Conservation (phyloP, 2,888 invertebrate species). For the Oscheius sp. region DNA sequence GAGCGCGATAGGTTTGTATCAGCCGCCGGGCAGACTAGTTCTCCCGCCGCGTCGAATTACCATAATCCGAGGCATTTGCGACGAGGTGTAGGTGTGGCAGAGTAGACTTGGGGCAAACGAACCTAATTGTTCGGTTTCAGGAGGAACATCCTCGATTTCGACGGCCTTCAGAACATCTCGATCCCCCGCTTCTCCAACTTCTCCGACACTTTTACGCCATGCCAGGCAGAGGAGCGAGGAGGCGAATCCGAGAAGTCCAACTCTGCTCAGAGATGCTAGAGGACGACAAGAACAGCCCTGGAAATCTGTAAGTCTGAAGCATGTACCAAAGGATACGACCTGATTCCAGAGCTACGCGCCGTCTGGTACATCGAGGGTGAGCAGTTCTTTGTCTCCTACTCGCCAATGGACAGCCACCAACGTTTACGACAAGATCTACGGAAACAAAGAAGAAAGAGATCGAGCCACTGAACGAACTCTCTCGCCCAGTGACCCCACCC, state of each 20-base stretch:
- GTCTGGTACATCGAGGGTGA: constrained; percentile 43
- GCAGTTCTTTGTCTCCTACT: constrained; percentile 52
- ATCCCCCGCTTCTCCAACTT: constrained; percentile 59
- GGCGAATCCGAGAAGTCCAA: constrained; percentile 48
- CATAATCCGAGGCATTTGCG: constrained; percentile 25
- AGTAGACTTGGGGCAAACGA: neutral
- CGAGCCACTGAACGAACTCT: constrained; percentile 40
- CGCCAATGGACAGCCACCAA: constrained; percentile 50
- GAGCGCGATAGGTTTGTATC: constrained; percentile 7
- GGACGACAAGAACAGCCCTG: constrained; percentile 52
- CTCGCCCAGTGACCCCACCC: constrained; percentile 28
- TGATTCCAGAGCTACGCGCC: constrained; percentile 24
- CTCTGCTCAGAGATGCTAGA: constrained; percentile 45
- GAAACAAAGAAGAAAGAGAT: constrained; percentile 31
- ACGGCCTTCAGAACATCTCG: constrained; percentile 45
- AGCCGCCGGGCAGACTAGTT: constrained; percentile 21
- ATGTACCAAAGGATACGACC: neutral
- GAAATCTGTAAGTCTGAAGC: constrained; percentile 47
- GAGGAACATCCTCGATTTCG: constrained; percentile 47
- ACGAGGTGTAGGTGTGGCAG: neutral
- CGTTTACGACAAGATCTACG: constrained; percentile 53
- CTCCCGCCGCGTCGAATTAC: constrained; percentile 29
- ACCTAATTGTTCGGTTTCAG: constrained; percentile 31
- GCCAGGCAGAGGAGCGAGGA: constrained; percentile 52
- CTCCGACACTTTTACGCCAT: constrained; percentile 56